phyloP scores from a whole-genome alignment of 2,797 vertebrate species.

The Paedocypris micromegethes region DNA sequence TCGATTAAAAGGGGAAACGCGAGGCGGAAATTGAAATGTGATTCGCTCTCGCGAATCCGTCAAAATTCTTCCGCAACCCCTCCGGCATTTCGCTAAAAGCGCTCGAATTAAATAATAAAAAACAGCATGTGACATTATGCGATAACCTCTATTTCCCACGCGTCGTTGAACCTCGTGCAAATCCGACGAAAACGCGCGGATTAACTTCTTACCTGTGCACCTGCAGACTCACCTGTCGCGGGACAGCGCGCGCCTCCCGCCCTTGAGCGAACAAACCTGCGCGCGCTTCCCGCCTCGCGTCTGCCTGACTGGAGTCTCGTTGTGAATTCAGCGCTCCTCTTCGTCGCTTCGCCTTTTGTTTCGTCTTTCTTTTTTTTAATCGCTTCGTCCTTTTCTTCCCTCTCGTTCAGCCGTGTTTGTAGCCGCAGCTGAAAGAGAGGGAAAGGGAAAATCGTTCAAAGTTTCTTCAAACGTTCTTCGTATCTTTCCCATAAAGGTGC shows the following conservation, averaged over 20 bases:
- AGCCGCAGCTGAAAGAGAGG: constrained; percentile 60
- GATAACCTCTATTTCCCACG: no score
- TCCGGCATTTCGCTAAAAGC: no score
- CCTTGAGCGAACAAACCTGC: neutral
- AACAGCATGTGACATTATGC: no score
- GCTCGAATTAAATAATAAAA: no score
- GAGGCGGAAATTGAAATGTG: no score
- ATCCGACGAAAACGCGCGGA: no score
- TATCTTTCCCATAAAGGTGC: constrained; percentile 25
- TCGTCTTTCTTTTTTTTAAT: neutral
- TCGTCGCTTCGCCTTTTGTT: neutral
- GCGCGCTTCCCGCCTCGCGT: neutral
- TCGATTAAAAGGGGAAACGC: no score
- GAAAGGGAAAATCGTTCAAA: constrained; percentile 4
- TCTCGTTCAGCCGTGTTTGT: neutral
- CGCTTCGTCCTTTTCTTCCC: constrained; percentile 1
- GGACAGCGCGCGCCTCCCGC: neutral
- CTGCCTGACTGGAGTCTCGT: neutral
- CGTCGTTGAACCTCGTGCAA: no score
- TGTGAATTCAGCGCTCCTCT: neutral
- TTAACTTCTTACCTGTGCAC: constrained; percentile 11
- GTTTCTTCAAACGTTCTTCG: constrained; percentile 26
- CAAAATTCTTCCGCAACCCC: constrained; percentile 6
- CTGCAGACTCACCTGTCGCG: constrained; percentile 29
- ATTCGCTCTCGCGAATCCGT: constrained; percentile 16